Evolutionary conservation across 2,797 vertebrate species (phyloP).

Genomic region (Mormyrus hasselquistii): DNA sequence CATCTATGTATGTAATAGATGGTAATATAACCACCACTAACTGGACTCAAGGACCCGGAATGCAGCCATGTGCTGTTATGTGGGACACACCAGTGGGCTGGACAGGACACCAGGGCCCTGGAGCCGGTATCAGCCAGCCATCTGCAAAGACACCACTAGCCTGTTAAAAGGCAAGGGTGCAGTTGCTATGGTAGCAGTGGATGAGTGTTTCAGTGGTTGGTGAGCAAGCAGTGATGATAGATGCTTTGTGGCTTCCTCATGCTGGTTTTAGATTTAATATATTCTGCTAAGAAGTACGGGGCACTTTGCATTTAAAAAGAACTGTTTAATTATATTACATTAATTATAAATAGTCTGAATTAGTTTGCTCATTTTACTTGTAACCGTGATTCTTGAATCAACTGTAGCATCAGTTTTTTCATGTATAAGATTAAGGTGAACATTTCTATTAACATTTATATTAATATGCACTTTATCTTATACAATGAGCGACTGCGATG

Average conservation of each 20-base stretch:
- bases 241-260: background rate
- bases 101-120: background rate
- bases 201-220: slow-evolving; percentile 31
- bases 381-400: background rate
- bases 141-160: slow-evolving; percentile 19
- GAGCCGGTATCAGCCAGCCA: slow-evolving; percentile 23
- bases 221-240: background rate
- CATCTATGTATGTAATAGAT: background rate
- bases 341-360: background rate
- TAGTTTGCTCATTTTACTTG: background rate
- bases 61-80: background rate
- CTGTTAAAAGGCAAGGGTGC: slow-evolving; percentile 24
- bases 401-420: background rate
- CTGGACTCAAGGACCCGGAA: background rate
- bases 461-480: background rate
- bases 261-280: background rate
- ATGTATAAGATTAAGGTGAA: background rate
- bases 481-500: background rate
- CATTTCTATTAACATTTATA: too few species aligned
- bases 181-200: slow-evolving; percentile 34
- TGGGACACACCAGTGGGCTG: background rate
- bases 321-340: background rate
- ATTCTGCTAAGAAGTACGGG: background rate
- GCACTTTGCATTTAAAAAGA: background rate
- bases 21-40: background rate